phyloP scores from a whole-genome alignment of 2,113 vertebrate genomes.

The Perognathus longimembris region DNA sequence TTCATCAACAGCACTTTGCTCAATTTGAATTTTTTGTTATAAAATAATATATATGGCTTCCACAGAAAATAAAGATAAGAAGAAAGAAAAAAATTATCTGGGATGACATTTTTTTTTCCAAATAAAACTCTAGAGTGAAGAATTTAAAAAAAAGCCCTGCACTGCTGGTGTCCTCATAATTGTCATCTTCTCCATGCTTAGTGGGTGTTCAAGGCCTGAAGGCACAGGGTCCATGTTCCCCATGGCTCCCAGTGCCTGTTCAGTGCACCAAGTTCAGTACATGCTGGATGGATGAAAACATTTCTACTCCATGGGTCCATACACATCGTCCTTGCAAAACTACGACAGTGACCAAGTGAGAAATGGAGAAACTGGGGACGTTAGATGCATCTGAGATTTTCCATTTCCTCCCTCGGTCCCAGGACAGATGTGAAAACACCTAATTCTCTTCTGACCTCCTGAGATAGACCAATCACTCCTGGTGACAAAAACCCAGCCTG shows the following conservation, averaged over 20 bases:
- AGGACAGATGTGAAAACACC: not conserved
- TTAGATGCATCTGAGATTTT: not conserved
- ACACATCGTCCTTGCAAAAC: not conserved
- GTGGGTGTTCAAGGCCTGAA: too few relatives aligned
- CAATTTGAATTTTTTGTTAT: too few relatives aligned
- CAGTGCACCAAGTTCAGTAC: not conserved
- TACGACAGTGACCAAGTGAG: not conserved
- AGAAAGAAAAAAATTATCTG: not conserved
- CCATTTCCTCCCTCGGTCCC: not conserved
- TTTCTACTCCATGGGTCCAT: fast-evolving
- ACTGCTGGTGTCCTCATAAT: not conserved
- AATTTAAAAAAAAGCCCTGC: not conserved
- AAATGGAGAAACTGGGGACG: not conserved
- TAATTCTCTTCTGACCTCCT: not conserved
- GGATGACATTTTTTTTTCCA: not conserved
- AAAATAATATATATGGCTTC: too few relatives aligned
- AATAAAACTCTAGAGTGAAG: not conserved
- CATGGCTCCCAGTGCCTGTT: fast-evolving
- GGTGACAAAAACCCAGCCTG: too few relatives aligned
- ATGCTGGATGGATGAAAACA: not conserved
- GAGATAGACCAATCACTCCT: not conserved
- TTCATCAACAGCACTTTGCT: too few relatives aligned
- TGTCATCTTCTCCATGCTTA: not conserved
- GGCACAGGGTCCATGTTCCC: fast-evolving
- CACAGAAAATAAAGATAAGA: too few relatives aligned